phyloP scores from a whole-genome alignment of 2,797 vertebrate species.

The Sebastiscus albofasciatus region DNA sequence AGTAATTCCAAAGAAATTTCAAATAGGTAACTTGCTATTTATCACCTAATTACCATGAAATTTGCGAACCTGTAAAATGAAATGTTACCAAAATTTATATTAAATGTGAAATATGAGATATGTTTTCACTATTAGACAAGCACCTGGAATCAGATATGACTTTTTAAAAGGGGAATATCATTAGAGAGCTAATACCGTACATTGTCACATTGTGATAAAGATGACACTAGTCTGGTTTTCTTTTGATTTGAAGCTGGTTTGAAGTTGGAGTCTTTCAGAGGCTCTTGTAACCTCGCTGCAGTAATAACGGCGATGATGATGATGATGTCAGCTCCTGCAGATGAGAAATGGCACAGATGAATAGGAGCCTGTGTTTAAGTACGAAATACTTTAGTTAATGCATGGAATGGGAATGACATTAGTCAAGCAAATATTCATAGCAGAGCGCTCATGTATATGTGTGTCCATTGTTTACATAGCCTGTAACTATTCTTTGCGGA shows the following conservation, averaged over 20 bases:
- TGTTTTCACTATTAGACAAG: not conserved
- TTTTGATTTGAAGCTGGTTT: constrained; percentile 35
- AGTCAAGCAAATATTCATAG: not conserved
- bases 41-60: no score
- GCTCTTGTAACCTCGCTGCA: constrained; percentile 22
- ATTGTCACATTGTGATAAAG: constrained; percentile 33
- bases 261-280: constrained; percentile 31
- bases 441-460: not conserved
- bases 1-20: no score
- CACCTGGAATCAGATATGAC: not conserved
- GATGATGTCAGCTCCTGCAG: constrained; percentile 21
- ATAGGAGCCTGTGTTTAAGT: not conserved
- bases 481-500: constrained; percentile 55
- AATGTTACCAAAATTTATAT: not conserved
- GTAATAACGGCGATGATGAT: constrained; percentile 31
- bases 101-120: not conserved
- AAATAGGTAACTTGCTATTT: no score
- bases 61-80: fast-evolving
- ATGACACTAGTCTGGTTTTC: not conserved
- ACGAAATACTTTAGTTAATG: not conserved
- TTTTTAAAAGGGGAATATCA: constrained; percentile 15
- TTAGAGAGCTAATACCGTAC: constrained; percentile 28
- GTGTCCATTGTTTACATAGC: constrained; percentile 47
- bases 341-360: constrained; percentile 21
- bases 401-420: constrained; percentile 2